Conservation (phyloP, 2,113 vertebrate genomes). For the Beaufortia kweichowensis region DNA sequence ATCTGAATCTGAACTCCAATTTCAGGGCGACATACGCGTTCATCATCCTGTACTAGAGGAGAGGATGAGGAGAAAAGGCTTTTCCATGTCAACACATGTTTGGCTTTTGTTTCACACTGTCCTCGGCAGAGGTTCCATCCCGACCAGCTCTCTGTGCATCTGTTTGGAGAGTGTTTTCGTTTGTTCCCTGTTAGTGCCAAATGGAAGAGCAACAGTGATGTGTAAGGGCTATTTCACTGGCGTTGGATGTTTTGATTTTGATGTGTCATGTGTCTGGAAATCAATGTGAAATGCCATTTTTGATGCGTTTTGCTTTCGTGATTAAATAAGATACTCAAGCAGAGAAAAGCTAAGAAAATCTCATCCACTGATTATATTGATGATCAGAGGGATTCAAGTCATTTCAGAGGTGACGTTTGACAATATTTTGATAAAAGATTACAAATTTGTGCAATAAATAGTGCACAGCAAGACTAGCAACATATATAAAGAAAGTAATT, state of each 20-base stretch:
- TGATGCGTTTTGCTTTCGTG: background rate
- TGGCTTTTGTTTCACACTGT: background rate
- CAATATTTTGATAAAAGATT: no score
- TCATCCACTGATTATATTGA: no score
- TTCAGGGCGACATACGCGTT: conserved; percentile 23
- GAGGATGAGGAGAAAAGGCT: conserved; percentile 11
- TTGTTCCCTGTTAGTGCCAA: conserved; percentile 15
- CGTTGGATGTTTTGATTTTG: conserved; percentile 6
- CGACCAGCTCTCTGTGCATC: conserved; percentile 16
- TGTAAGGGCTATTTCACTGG: conserved; percentile 44
- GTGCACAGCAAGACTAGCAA: conserved; percentile 13
- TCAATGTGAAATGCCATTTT: conserved; percentile 14
- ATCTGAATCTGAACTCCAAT: conserved; percentile 4
- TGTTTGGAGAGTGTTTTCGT: conserved; percentile 1
- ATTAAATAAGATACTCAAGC: background rate
- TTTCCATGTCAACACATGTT: conserved; percentile 9
- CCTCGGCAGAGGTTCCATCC: background rate
- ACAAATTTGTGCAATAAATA: background rate
- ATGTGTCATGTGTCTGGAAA: conserved; percentile 11
- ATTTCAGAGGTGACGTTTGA: background rate
- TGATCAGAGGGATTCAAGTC: background rate
- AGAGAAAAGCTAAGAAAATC: no score
- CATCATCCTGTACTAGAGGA: background rate
- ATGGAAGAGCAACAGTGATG: conserved; percentile 25
- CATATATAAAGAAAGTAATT: conserved; percentile 5